Conservation (phyloP, 2,797 vertebrate genomes). For the Hephaestus fuliginosus region DNA sequence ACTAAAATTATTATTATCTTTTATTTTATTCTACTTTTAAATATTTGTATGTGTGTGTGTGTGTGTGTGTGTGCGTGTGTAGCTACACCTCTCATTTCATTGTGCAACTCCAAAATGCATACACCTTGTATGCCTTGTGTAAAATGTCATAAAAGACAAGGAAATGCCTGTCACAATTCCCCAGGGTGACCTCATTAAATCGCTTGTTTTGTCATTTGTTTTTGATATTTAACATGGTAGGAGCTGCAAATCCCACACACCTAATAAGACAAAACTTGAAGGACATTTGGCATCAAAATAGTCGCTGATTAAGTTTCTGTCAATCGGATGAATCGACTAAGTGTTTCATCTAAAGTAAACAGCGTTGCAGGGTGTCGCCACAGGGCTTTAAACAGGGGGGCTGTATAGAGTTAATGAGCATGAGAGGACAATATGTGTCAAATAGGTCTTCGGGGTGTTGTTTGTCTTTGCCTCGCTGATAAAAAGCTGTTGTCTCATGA, state of each 20-base stretch:
- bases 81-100: too few relatives aligned
- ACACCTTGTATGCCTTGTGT: too few relatives aligned
- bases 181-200: not conserved
- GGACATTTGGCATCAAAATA: not conserved
- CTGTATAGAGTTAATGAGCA: conserved; percentile 26
- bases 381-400: not conserved
- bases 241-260: not conserved
- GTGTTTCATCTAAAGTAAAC: not conserved
- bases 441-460: conserved; percentile 34
- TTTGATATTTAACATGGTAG: not conserved
- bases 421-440: not conserved
- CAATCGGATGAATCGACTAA: not conserved
- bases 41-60: too few relatives aligned
- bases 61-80: too few relatives aligned
- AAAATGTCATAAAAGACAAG: not conserved
- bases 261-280: not conserved
- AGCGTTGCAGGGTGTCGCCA: conserved; percentile 12
- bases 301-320: not conserved
- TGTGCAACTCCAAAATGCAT: too few relatives aligned
- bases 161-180: not conserved
- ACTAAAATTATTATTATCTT: too few relatives aligned
- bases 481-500: conserved; percentile 44
- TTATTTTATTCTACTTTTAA: too few relatives aligned
- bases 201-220: not conserved
- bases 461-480: conserved; percentile 27